Evolutionary conservation across 2,113 vertebrate species (phyloP), one percentile per base, ranked within the genome.

Genomic region (Thryonomys swinderianus): DNA sequence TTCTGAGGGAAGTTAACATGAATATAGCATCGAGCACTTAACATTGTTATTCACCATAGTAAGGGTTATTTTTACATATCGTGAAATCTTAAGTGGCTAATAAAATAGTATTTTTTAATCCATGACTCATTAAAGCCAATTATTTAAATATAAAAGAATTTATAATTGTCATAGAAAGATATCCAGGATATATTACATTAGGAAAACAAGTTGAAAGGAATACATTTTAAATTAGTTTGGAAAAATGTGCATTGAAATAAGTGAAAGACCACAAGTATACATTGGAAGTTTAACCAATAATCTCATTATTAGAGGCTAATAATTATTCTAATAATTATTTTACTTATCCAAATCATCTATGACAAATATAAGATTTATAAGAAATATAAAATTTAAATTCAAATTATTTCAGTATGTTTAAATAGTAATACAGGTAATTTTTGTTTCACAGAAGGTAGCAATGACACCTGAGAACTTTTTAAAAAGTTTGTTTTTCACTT

Each of bases 61-160:
- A 73, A 81, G 45, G 12, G 81, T 94, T 94, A 92, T 89, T 91
- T 92, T 94, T 82, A 82, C 94, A 66, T 8, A 90, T 61, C 82
- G 12, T 34, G 51, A 79, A 91, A 73, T 61, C 3, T 64, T 74
- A 61, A 82, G 48, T 95, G 71, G 66, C 81, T 90, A 90, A 66
- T n/a, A 62, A 53, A 82, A 25, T 82, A 87, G 25, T 53, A 53
- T 71, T 94, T 94, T 79, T 4, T 79, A 93, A 90, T 74, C 62
- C 79, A 48, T 76, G 37, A 55, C 67, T 62, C 48, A 94, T 79
- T 94, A 73, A 69, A 53, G 71, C 34, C 45, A 85, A 34, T n/a
- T 64, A 91, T 51, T 94, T 85, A 78, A 93, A 90, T 61, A 7
- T 13, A 67, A 14, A 81, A 85, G 21, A 94, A 86, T 10, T 66